Evolutionary conservation across 2,797 vertebrate species (phyloP).

Genomic region (Spheniscus humboldti): DNA sequence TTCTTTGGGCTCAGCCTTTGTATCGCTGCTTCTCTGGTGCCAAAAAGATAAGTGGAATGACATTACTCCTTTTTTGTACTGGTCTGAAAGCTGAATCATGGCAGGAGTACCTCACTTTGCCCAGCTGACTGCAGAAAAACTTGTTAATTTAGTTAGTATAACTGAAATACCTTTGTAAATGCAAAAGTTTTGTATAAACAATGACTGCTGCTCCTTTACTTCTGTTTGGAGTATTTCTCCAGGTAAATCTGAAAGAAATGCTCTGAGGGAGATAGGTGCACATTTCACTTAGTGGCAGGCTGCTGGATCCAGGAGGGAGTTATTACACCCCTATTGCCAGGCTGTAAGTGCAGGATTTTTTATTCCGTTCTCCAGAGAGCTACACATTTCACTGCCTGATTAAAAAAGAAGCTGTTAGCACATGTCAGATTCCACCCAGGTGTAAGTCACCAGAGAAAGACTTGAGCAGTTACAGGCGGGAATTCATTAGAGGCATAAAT

Average conservation of each 20-base stretch:
- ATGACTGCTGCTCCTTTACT: not conserved
- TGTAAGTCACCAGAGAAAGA: not conserved
- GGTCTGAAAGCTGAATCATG: not conserved
- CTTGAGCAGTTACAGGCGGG: not conserved
- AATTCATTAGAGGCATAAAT: not conserved
- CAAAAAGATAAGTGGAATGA: not conserved
- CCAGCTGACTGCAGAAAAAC: not conserved
- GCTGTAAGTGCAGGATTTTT: not conserved
- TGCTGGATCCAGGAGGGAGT: not conserved
- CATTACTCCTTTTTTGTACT: not conserved
- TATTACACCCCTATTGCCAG: not conserved
- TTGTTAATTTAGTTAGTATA: not conserved
- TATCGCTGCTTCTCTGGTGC: not conserved
- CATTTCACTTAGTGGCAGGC: not conserved
- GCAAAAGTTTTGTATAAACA: not conserved
- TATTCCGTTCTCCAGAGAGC: not conserved
- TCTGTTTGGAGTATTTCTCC: not conserved
- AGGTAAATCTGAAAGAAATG: not conserved
- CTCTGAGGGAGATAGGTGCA: not conserved
- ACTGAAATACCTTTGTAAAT: not conserved
- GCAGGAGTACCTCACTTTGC: not conserved
- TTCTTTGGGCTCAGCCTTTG: not conserved
- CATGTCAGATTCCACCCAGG: not conserved
- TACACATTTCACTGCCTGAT: not conserved
- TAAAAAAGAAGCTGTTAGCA: not conserved